Evolutionary conservation across 2,113 vertebrate genomes (phyloP), one percentile per base, ranked within the genome.

Genomic region (Cephalopholis sonnerati): DNA sequence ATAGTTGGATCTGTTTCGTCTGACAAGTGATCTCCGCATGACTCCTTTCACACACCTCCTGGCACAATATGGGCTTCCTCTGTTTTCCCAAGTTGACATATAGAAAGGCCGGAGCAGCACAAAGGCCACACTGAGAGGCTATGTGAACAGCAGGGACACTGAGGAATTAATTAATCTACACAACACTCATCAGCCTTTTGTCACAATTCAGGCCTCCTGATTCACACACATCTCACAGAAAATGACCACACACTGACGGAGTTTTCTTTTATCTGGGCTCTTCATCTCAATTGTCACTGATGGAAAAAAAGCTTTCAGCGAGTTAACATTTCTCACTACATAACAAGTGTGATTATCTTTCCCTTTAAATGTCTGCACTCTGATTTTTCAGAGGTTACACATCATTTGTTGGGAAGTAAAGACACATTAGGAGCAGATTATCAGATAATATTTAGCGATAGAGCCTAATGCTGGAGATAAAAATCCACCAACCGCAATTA

Each of bases 141-240:
- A 70, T 86, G 85, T 85, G 85, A 89, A 44, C 82, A 68, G 77
- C 67, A 65, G 75, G 55, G 78, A 76, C 78, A 74, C 68, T 8
- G 48, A 77, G 61, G 89, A 89, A 93, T 90, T 50, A 77, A 90
- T 90, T 78, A 62, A 91, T 91, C 87, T 58, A 89, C 65, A 83
- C 64, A 72, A 76, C 50, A 89, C 88, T 87, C 82, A 74, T 82
- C 62, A 79, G 79, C 16, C 61, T 80, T 88, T 85, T 89, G 75
- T 89, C 81, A 83, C 84, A 76, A 81, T 67, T 77, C 66, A 55
- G 62, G 62, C 63, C 70, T 76, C 79, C 82, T 54, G 55, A 84
- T 90, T 91, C 65, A 68, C 46, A 90, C 68, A 65, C 54, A 70
- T 65, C 51, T 85, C 74, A 81, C 71, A 79, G 64, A 65, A 82